Evolutionary conservation across 2,888 invertebrate species (phyloP), one percentile per base, ranked within the genome.

Genomic region (Zootermopsis nevadensis): DNA sequence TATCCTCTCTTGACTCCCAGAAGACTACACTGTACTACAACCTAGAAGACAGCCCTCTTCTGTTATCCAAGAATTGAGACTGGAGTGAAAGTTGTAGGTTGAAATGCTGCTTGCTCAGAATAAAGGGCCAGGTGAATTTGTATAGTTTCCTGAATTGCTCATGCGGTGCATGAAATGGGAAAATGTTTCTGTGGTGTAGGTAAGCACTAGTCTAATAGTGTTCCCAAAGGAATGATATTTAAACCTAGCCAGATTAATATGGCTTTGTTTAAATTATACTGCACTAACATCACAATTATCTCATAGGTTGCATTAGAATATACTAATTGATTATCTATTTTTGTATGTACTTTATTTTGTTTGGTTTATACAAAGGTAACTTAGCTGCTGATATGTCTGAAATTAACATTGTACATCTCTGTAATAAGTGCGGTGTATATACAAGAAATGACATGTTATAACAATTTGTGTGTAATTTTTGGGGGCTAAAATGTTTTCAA

Each of bases 311-410:
- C 27, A 69, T 69, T 69, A 69, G 33, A 66, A 33, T 69, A 22
- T 33, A 69, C 69, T 69, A 69, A 33, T 77, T n/a, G 55, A 77
- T 77, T 55, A 48, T 77, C 55, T 77, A 77, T 77, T 77, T 77
- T 77, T 77, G 77, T 77, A 77, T 31, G 77, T 77, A 77, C 55
- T 77, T 55, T 77, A 53, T 77, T 77, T 4, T 69, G 33, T 33
- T 69, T 33, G 33, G 69, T 69, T 69, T 69, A 33, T 69, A 33
- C 7, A 31, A 30, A 33, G 33, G 22, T 69, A 31, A 69, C 33
- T 69, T 69, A 24, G 69, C 69, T 69, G 69, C 69, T 4, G 31
- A 69, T 60, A 22, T 69, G 22, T 69, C 33, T 69, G 33, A 69
- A 33, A 69, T 69, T 33, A 69, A 31, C 7, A 33, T 33, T 69